These are phyloP conservation scores for Fulica atra DNA, from an alignment of 2,113 vertebrate genomes.

Conservation along the genomic window DNA sequence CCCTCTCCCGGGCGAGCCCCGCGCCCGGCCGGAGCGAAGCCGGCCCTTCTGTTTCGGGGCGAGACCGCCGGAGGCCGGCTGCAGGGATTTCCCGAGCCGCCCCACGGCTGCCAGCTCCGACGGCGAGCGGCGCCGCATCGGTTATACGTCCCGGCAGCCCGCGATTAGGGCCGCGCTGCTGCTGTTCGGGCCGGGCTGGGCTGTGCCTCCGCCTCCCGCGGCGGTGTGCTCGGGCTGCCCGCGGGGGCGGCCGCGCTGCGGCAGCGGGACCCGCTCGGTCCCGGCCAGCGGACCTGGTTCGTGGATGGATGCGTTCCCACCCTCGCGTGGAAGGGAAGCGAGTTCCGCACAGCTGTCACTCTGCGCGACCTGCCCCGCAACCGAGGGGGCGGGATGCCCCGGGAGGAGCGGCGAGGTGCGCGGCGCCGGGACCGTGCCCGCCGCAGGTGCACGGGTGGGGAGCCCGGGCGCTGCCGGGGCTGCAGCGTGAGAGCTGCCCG, in stretches of 20 bases:
- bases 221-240: neutral
- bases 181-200: neutral
- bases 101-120: neutral
- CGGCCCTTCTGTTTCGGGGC: fast-evolving
- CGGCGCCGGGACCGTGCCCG: neutral
- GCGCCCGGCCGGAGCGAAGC: too few species aligned
- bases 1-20: neutral
- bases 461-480: neutral
- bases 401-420: too few species aligned
- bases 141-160: too few species aligned
- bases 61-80: neutral
- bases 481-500: neutral
- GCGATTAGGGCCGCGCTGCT: too few species aligned
- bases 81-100: neutral
- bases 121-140: neutral
- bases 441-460: neutral
- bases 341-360: neutral
- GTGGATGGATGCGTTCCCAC: neutral
- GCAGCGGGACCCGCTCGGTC: neutral
- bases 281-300: fast-evolving
- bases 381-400: too few species aligned
- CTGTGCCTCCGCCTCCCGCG: neutral
- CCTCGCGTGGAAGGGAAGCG: neutral
- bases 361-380: neutral
- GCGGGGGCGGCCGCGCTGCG: too few species aligned